Conservation (phyloP, 1,140 invertebrate species). For the Drosophila bocki region DNA sequence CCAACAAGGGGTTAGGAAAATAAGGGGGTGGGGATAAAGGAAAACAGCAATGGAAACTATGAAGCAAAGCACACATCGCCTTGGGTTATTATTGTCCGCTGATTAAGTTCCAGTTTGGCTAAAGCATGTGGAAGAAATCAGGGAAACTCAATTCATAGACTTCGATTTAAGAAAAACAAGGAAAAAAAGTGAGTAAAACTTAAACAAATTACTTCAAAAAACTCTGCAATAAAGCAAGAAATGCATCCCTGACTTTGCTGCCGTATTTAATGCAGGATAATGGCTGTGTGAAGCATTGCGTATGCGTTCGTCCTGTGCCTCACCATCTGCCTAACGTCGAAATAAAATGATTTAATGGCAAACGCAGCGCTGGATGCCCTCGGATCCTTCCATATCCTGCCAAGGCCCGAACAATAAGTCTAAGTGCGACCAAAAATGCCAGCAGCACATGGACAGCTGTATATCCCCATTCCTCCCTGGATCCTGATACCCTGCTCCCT, state of each 20-base stretch:
- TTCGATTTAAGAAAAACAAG: background rate
- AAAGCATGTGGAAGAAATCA: background rate
- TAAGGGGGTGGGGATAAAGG: background rate
- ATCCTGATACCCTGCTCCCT: background rate
- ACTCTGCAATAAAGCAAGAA: background rate
- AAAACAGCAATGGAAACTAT: slow-evolving; percentile 17
- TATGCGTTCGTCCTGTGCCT: slow-evolving; percentile 11
- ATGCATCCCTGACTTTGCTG: slow-evolving; percentile 7
- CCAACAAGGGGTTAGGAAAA: background rate
- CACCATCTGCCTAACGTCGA: slow-evolving; percentile 39
- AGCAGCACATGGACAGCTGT: slow-evolving; percentile 46
- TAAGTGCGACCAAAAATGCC: slow-evolving; percentile 50
- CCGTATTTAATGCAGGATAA: slow-evolving; percentile 11
- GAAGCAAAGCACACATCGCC: slow-evolving; percentile 19
- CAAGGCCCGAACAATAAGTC: slow-evolving; percentile 60
- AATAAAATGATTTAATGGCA: slow-evolving; percentile 54
- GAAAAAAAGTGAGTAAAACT: background rate
- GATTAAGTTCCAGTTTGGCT: slow-evolving; percentile 42
- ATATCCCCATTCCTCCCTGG: background rate
- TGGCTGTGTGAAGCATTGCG: background rate
- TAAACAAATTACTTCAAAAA: background rate
- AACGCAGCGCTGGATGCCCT: slow-evolving; percentile 25
- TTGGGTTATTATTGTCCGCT: slow-evolving; percentile 31
- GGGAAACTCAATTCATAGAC: too few relatives aligned
- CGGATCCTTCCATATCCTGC: slow-evolving; percentile 21